Percentiles rank a stretch among this genome's conserved stretches.
Conservation (phyloP, 2,113 vertebrate genomes). For the Chamaetylas fuelleborni region DNA sequence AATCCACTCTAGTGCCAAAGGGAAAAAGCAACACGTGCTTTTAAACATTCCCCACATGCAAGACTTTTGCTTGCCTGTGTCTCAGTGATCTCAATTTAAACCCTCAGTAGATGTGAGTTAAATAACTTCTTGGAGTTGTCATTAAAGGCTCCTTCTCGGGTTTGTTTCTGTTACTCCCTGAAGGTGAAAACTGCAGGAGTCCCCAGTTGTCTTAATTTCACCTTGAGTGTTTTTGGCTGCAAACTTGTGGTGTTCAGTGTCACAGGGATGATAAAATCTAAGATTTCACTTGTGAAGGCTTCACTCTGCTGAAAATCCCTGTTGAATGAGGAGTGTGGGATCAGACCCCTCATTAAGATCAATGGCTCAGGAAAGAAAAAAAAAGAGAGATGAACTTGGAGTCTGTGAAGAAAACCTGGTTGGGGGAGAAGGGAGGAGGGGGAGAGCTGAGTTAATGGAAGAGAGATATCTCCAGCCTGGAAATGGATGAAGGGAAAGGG, state of each 20-base stretch:
- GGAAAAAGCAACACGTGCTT: neutral
- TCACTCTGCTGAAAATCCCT: neutral
- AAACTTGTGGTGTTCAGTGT: neutral
- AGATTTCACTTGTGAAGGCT: neutral
- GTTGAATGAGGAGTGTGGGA: neutral
- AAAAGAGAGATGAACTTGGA: neutral
- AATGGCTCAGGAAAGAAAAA: neutral
- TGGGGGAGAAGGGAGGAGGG: neutral
- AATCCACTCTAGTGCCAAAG: neutral
- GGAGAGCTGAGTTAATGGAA: slow-evolving; percentile 18
- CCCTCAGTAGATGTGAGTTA: neutral
- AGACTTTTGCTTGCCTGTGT: neutral
- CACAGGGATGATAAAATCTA: neutral
- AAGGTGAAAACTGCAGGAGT: neutral
- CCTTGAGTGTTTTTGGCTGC: neutral
- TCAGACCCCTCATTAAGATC: slow-evolving; percentile 12
- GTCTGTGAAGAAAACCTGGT: neutral
- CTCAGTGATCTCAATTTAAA: neutral
- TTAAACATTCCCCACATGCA: neutral
- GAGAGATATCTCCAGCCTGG: slow-evolving; percentile 42
- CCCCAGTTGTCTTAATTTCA: neutral
- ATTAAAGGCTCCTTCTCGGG: neutral
- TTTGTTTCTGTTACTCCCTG: neutral
- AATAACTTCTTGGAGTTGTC: neutral
- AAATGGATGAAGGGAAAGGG: slow-evolving; percentile 24